Percentiles rank a stretch among this genome's conserved stretches.
Evolutionary conservation across 2,797 vertebrate species (phyloP).

Genomic region (Rhodeus uyekii): DNA sequence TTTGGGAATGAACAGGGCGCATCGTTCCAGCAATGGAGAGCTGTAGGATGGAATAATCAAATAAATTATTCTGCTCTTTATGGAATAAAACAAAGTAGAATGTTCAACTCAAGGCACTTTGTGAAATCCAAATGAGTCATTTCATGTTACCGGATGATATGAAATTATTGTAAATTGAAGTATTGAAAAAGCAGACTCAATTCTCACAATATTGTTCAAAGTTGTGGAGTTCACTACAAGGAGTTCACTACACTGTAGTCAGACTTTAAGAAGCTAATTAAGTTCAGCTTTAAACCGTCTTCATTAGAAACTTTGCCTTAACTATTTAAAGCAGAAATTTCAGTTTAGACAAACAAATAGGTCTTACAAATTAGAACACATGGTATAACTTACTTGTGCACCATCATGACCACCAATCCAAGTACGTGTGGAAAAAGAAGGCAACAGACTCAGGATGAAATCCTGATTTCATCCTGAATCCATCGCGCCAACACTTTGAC

Average conservation of each 20-base stretch:
- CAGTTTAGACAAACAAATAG: background rate
- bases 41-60: background rate
- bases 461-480: no score
- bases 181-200: background rate
- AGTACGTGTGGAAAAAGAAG: background rate
- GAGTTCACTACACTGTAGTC: background rate
- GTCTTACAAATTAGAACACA: background rate
- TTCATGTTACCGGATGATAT: background rate
- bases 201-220: accelerated
- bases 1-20: accelerated
- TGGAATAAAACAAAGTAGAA: background rate
- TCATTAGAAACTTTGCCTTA: background rate
- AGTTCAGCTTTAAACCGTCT: no score
- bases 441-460: background rate
- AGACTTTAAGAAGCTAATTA: background rate
- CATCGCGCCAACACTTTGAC: background rate
- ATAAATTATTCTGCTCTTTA: background rate
- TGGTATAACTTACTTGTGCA: background rate
- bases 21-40: background rate
- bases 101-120: background rate
- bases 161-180: background rate
- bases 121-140: background rate
- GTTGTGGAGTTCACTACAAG: no score
- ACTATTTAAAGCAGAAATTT: background rate
- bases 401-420: background rate